Evolutionary conservation across 2,113 vertebrate genomes (phyloP).

Genomic region (Fulmarus glacialis): DNA sequence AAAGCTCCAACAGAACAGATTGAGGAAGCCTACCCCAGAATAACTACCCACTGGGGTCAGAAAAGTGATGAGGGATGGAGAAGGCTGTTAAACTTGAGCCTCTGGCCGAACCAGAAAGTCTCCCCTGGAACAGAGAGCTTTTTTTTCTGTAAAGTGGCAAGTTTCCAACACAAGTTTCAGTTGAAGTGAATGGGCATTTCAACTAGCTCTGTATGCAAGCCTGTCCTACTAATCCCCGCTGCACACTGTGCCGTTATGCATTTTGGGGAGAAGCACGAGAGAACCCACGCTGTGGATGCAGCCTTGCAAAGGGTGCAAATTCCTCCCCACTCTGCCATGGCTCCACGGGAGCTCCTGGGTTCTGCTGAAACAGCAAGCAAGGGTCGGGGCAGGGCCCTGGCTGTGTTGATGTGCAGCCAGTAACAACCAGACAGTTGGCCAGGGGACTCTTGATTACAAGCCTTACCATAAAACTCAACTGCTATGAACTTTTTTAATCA

Average conservation of each 20-base stretch:
- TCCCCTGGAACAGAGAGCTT: not conserved
- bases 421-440: not conserved
- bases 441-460: not conserved
- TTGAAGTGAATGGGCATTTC: not conserved
- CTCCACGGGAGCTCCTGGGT: not conserved
- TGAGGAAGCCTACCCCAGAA: slow-evolving; percentile 26
- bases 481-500: slow-evolving; percentile 9
- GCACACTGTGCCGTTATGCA: no score
- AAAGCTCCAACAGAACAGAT: slow-evolving; percentile 26
- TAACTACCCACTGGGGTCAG: not conserved
- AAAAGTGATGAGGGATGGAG: not conserved
- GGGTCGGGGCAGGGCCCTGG: not conserved
- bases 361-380: not conserved
- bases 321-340: not conserved
- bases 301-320: not conserved
- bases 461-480: not conserved
- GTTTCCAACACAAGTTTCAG: not conserved
- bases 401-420: not conserved
- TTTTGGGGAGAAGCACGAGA: not conserved
- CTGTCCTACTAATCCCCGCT: not conserved
- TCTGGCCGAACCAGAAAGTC: not conserved
- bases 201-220: not conserved
- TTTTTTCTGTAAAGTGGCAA: not conserved
- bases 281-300: accelerated
- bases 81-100: not conserved